Evolutionary conservation across 2,888 invertebrate genomes (phyloP).

Genomic region (Temnothorax ravouxi): DNA sequence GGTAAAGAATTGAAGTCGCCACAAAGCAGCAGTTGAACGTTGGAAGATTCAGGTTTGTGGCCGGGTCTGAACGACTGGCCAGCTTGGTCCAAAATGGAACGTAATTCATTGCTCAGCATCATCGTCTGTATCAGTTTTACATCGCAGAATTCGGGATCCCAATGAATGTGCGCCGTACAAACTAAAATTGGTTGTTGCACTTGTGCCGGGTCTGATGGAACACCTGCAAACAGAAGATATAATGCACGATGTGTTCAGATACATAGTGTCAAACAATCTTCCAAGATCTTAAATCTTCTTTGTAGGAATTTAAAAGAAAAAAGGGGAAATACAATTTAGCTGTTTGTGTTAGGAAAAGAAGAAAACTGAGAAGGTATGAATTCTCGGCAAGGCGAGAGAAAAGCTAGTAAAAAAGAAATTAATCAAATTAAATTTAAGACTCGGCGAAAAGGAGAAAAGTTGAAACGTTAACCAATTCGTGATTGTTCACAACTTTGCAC

Average conservation of each 20-base stretch:
- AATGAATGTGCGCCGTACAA: conserved; percentile 99
- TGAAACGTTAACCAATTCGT: too few species aligned
- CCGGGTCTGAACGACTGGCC: conserved; percentile 92
- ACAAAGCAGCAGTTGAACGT: conserved; percentile 97
- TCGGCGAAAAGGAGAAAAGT: too few species aligned
- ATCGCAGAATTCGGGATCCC: conserved; percentile 99
- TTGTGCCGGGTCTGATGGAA: conserved; percentile 92
- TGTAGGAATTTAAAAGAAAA: not conserved
- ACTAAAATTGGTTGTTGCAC: conserved; percentile 95
- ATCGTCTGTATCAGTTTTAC: conserved; percentile 99
- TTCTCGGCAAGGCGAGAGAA: too few species aligned
- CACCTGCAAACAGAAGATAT: conserved; percentile 86
- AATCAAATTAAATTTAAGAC: too few species aligned
- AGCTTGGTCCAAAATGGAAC: conserved; percentile 95
- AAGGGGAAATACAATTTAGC: not conserved
- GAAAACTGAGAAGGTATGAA: too few species aligned
- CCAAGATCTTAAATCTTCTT: not conserved
- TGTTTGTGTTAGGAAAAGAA: too few species aligned
- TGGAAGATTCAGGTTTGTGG: conserved; percentile 91
- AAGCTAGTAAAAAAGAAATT: too few species aligned
- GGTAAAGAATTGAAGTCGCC: conserved; percentile 99
- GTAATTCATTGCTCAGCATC: conserved; percentile 98
- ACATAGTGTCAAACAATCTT: not conserved
- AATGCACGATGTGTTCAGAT: not conserved
- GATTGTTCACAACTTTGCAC: too few species aligned